Conservation (phyloP, 2,888 invertebrate species). For the Cataglyphis altisquamis region DNA sequence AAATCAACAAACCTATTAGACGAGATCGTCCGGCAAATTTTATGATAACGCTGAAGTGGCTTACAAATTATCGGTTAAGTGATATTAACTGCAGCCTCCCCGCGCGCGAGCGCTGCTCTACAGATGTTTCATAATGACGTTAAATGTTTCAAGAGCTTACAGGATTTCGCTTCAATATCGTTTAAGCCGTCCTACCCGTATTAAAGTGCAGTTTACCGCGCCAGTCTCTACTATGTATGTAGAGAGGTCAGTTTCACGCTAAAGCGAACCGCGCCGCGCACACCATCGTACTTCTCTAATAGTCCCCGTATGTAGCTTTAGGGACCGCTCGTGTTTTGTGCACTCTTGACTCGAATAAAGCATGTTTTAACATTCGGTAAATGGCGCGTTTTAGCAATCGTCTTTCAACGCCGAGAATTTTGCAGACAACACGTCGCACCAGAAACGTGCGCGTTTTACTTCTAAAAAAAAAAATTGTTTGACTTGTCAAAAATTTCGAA, state of each 20-base stretch:
- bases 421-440: background rate
- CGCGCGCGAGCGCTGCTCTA: slow-evolving; percentile 26
- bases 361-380: slow-evolving; percentile 47
- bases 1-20: slow-evolving; percentile 38
- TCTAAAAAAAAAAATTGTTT: background rate
- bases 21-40: slow-evolving; percentile 40
- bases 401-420: slow-evolving; percentile 8
- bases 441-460: background rate
- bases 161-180: slow-evolving; percentile 75
- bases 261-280: slow-evolving; percentile 71
- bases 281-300: slow-evolving; percentile 46
- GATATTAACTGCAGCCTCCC: slow-evolving; percentile 49
- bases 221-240: slow-evolving; percentile 64
- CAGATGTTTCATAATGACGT: slow-evolving; percentile 67
- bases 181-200: slow-evolving; percentile 70
- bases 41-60: slow-evolving; percentile 54
- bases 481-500: background rate
- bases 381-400: slow-evolving; percentile 23
- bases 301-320: slow-evolving; percentile 42
- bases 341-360: slow-evolving; percentile 25
- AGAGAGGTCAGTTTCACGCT: slow-evolving; percentile 77
- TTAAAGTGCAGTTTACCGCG: slow-evolving; percentile 78
- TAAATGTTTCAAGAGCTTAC: slow-evolving; percentile 74
- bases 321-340: slow-evolving; percentile 36
- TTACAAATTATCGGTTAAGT: slow-evolving; percentile 60